Percentiles rank a stretch among this genome's conserved stretches.
Conservation (phyloP, 2,797 vertebrate genomes). For the Dendrocincla fuliginosa region DNA sequence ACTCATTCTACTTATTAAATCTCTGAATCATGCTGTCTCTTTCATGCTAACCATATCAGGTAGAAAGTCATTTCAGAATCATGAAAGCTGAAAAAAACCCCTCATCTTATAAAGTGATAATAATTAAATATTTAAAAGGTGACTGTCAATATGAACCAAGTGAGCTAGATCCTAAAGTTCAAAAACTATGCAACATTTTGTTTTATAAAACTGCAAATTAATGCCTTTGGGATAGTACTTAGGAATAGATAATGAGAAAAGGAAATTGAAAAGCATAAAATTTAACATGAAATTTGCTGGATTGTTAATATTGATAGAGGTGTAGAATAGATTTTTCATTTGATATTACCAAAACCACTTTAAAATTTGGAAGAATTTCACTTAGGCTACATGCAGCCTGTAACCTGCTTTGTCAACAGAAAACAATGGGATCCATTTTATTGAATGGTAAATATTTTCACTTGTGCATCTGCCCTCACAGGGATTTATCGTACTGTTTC, state of each 20-base stretch:
- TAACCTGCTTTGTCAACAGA: not conserved
- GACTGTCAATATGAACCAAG: not conserved
- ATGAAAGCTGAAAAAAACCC: not conserved
- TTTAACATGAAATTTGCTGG: not conserved
- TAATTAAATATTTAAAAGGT: slow-evolving; percentile 6
- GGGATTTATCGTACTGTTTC: not conserved
- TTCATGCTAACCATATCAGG: not conserved
- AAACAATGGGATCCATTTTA: not conserved
- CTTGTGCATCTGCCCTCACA: not conserved
- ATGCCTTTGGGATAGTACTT: not conserved
- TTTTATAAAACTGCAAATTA: not conserved
- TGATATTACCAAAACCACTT: not conserved
- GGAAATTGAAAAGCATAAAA: not conserved
- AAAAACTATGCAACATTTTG: not conserved
- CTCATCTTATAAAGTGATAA: not conserved
- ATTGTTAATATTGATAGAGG: not conserved
- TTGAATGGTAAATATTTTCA: slow-evolving; percentile 55
- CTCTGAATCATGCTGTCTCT: not conserved
- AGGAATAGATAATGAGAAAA: not conserved
- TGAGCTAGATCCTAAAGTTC: not conserved
- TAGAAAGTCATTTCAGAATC: not conserved
- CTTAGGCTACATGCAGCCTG: not conserved
- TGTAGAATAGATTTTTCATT: not conserved
- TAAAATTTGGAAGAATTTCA: not conserved
- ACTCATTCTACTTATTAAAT: not conserved